Evolutionary conservation across 2,888 invertebrate genomes (phyloP).

Genomic region (Protophormia terraenovae): DNA sequence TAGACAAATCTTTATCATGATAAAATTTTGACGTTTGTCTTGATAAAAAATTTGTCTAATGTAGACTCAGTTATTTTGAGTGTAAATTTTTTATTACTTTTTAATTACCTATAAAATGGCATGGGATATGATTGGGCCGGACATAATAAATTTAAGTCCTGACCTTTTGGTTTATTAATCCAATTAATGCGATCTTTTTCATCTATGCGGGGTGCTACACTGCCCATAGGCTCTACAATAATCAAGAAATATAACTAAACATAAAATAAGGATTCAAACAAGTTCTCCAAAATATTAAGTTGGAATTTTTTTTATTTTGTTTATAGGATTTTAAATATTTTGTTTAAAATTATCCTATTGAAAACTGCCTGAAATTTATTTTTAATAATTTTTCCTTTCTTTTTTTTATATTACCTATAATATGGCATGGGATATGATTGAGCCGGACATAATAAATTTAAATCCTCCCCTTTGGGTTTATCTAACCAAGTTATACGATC

Average conservation of each 20-base stretch:
- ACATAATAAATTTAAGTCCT: conserved; percentile 86
- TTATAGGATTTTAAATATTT: background rate
- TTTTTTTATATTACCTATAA: conserved; percentile 79
- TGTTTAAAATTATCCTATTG: too few relatives aligned
- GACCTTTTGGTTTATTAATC: conserved; percentile 80
- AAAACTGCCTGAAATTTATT: conserved; percentile 35
- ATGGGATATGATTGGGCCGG: conserved; percentile 88
- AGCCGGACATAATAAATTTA: conserved; percentile 88
- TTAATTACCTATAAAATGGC: conserved; percentile 86
- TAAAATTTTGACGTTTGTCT: too few relatives aligned
- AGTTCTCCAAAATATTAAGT: too few relatives aligned
- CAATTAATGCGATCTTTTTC: conserved; percentile 83
- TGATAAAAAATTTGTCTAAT: too few relatives aligned
- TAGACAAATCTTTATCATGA: too few relatives aligned
- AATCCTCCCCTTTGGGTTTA: conserved; percentile 79
- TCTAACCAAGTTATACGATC: conserved; percentile 85
- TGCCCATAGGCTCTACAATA: conserved; percentile 83
- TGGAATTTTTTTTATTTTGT: too few relatives aligned
- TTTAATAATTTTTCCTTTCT: background rate
- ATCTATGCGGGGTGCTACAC: conserved; percentile 84
- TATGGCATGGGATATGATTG: conserved; percentile 88
- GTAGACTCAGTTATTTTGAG: too few relatives aligned
- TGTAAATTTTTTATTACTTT: too few relatives aligned
- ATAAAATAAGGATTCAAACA: too few relatives aligned
- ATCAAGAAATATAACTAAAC: background rate